Evolutionary conservation across 92 coral and sea anemone genomes (phyloP), one percentile per base, ranked within the genome.

Genomic region (Heteractis magnifica): DNA sequence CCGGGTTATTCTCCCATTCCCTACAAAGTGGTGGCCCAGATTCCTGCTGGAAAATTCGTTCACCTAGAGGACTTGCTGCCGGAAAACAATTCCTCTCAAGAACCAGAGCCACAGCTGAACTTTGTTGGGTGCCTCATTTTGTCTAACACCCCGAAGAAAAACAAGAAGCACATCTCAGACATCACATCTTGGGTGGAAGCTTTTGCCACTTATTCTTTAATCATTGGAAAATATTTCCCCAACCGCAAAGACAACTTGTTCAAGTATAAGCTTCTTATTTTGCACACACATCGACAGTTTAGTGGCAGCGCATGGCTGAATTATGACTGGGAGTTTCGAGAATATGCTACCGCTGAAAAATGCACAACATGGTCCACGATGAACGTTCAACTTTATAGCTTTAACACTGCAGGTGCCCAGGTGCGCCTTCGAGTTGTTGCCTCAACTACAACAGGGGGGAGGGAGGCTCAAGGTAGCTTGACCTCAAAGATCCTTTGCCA

Each of bases 101-200:
- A 76, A 49, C 74, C 52, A 6, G 87, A 82, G 48, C 87, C 78
- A 14, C 90, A 82, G 68, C 62, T 76, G 10, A 62, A 7, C 5
- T 58, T 87, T 11, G 84, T 72, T 51, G 84, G 91, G 18, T 81
- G 84, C 10, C 59, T 87, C 20, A 65, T 87, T 9, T 77, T 87
- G 8, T 20, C 73, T 8, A 15, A 49, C 13, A 9, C 16, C 8
- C 56, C 76, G 0, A 80, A 75, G 11, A 81, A 86, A 20, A 1
- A 26, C 41, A 65, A 52, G 70, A 14, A 0, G 5, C 77, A 50
- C 19, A 59, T 74, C 3, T 8, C 52, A 21, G 86, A 82, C 65
- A 81, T 74, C 23, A 41, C 76, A 7, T 53, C 62, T 0, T 87
- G 90, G 86, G 62, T 77, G 11, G 79, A 76, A 49, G 78, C 86